phyloP scores from a whole-genome alignment of 2,113 vertebrate genomes.

The Recurvirostra avosetta region DNA sequence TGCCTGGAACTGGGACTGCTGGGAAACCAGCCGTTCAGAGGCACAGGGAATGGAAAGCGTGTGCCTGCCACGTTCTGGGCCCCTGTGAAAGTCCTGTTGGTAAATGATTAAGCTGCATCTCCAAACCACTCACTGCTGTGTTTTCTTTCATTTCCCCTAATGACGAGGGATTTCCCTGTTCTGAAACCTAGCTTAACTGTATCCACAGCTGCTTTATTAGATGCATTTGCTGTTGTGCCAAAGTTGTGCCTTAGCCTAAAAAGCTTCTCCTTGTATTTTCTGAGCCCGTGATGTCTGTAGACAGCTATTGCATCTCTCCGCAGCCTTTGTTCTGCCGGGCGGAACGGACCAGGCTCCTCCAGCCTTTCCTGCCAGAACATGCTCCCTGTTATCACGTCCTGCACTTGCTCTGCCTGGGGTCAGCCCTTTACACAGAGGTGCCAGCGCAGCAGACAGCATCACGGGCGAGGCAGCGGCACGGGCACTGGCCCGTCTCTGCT shows the following conservation, averaged over 20 bases:
- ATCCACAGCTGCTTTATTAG: neutral
- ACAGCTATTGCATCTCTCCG: neutral
- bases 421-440: neutral
- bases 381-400: neutral
- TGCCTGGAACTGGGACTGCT: neutral
- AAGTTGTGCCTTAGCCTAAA: neutral
- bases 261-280: neutral
- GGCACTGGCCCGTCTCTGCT: neutral
- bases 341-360: neutral
- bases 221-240: neutral
- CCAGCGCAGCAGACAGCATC: neutral
- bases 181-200: neutral
- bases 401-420: neutral
- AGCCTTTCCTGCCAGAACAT: neutral
- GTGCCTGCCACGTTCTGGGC: neutral
- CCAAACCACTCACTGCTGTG: neutral
- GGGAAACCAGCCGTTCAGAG: neutral
- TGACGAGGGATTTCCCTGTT: neutral
- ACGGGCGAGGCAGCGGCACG: neutral
- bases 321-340: neutral
- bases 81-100: neutral
- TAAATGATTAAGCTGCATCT: neutral
- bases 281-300: neutral
- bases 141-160: constrained; percentile 15
- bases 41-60: fast-evolving